Conservation (phyloP, 30 jellyfish, hydroid and myxozoan species). For the Aurelia coerulea region DNA sequence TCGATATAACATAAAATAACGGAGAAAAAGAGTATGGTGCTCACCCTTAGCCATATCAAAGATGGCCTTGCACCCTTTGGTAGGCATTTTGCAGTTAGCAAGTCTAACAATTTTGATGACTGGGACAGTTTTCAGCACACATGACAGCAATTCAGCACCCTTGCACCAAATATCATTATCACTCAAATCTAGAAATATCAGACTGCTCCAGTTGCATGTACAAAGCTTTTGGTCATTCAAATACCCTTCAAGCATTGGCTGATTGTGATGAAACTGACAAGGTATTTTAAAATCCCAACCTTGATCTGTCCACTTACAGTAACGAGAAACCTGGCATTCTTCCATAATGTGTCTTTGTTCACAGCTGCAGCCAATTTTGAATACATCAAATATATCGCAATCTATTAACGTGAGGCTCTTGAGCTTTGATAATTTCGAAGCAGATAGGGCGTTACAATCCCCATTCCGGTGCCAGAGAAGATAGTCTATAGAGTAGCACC, state of each 20-base stretch:
- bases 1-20: too few species aligned
- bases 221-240: background rate
- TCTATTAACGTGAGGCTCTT: background rate
- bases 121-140: background rate
- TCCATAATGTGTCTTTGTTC: background rate
- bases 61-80: background rate
- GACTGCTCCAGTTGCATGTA: background rate
- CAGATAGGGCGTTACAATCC: background rate
- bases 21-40: too few species aligned
- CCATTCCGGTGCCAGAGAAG: background rate
- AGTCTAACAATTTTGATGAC: background rate
- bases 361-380: background rate
- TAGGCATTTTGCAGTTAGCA: background rate
- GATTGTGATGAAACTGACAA: background rate
- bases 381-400: background rate
- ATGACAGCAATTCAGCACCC: background rate
- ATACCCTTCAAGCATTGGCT: too few species aligned
- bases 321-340: background rate
- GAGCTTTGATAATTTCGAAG: background rate
- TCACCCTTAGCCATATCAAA: constrained; percentile 6
- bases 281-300: background rate
- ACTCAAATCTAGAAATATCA: background rate
- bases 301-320: background rate
- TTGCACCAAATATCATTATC: background rate
- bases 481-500: background rate